These are phyloP conservation scores for Trisateles emortualis DNA, from an alignment of 2,888 invertebrate genomes.

Conservation along the genomic window DNA sequence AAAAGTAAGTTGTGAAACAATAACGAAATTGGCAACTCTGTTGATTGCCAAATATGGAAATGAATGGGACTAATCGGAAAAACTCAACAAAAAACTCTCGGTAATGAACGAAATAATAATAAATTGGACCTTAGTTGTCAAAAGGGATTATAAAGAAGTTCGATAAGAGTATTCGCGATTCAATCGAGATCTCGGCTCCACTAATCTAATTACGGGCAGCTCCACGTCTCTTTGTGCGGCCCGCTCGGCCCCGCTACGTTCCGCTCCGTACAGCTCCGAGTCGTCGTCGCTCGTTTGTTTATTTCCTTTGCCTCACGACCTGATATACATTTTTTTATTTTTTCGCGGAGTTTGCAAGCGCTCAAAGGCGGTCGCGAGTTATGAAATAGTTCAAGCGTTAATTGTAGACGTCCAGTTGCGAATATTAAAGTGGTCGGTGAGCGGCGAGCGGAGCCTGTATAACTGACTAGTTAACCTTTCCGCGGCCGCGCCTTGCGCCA, in stretches of 20 bases:
- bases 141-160: conserved; percentile 62
- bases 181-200: conserved; percentile 61
- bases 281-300: conserved; percentile 62
- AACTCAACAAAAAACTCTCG: conserved; percentile 31
- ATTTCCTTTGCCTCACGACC: conserved; percentile 66
- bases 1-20: conserved; percentile 13
- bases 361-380: conserved; percentile 84
- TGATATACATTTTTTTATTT: conserved; percentile 74
- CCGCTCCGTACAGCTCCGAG: conserved; percentile 19
- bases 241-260: conserved; percentile 24
- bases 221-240: conserved; percentile 65
- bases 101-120: conserved; percentile 47
- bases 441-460: conserved; percentile 62
- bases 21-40: conserved; percentile 24
- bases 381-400: conserved; percentile 85
- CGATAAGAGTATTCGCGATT: conserved; percentile 58
- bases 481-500: conserved; percentile 26
- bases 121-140: conserved; percentile 50
- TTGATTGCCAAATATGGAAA: conserved; percentile 42
- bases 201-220: conserved; percentile 78
- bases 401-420: conserved; percentile 84
- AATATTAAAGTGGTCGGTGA: conserved; percentile 81
- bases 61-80: conserved; percentile 32
- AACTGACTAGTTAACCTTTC: conserved; percentile 79
- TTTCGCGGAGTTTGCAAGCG: conserved; percentile 64